Evolutionary conservation across 2,113 vertebrate species (phyloP), one percentile per base, ranked within the genome.

Genomic region (Thamnaconus septentrionalis): DNA sequence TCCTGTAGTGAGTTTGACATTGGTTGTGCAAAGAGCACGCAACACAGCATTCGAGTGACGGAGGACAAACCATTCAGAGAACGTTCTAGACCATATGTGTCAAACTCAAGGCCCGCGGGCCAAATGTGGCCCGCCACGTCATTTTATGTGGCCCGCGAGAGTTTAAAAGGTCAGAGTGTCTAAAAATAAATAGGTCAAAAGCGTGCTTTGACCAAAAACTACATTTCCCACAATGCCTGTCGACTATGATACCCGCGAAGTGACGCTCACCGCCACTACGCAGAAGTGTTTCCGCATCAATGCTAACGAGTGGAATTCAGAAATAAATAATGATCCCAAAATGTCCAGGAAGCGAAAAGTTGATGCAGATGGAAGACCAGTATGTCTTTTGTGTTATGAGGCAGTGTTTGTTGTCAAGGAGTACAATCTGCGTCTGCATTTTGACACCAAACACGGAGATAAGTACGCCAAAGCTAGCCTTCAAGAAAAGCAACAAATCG

Each of bases 401-500:
- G 41, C 11, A 0, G 39, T 64, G 49, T 57, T 43, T 0, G 55
- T 64, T 0, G 5, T 64, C 3, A 59, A 68, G 41, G 51, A 56
- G 5, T 55, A 60, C 39, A 72, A 72, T 60, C 8, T 53, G 40
- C 5, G 50, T 39, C 2, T 12, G 49, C 60, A 61, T 53, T 61
- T 52, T 61, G 48, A 61, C 54, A 56, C 67, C 53, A 69, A 68
- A 59, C 65, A 73, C n/a, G 42, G 70, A 75, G 53, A 48, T 44
- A 76, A 76, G 61, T 76, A 70, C 43, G 59, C 66, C 7, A 71
- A 72, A 65, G 1, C 4, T 71, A 87, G 53, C 65, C 59, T 64
- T 4, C 64, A 83, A 70, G 73, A 80, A 85, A 85, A 80, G 56
- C 41, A 73, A 50, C 1, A 46, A 66, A n/a, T n/a, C n/a, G n/a